These are phyloP conservation scores for Chlorops oryzae DNA, from an alignment of 1,140 invertebrate genomes.

Conservation along the genomic window DNA sequence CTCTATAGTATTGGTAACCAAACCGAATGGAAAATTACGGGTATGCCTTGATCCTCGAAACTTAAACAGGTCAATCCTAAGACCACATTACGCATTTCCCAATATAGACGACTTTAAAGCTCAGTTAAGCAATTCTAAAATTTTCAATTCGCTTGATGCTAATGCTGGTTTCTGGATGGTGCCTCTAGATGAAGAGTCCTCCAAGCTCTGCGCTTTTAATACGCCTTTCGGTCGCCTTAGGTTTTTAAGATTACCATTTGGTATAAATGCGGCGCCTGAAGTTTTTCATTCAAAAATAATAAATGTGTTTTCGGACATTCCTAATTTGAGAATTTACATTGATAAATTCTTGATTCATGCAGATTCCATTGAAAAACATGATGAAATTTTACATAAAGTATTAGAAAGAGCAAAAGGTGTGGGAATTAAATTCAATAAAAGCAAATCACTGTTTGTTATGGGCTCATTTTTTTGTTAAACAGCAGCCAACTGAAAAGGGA, in stretches of 20 bases:
- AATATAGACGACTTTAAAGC: slow-evolving; percentile 42
- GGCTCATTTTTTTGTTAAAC: too few relatives aligned
- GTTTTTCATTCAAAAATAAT: slow-evolving; percentile 36
- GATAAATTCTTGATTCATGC: slow-evolving; percentile 40
- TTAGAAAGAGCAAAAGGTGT: slow-evolving; percentile 20
- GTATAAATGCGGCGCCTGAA: slow-evolving; percentile 41
- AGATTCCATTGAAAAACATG: slow-evolving; percentile 23
- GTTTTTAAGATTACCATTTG: slow-evolving; percentile 45
- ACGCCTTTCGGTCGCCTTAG: slow-evolving; percentile 47
- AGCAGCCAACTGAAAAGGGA: too few relatives aligned
- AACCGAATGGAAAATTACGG: slow-evolving; percentile 37
- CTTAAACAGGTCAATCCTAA: slow-evolving; percentile 46
- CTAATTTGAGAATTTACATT: slow-evolving; percentile 36
- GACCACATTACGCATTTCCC: slow-evolving; percentile 46
- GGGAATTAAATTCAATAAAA: slow-evolving; percentile 11
- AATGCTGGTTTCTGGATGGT: slow-evolving; percentile 48
- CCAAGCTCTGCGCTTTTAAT: slow-evolving; percentile 47
- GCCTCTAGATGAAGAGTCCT: slow-evolving; percentile 36
- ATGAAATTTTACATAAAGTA: slow-evolving; percentile 28
- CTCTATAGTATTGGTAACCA: slow-evolving; percentile 42
- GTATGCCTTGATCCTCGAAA: slow-evolving; percentile 49
- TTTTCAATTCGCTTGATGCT: slow-evolving; percentile 48
- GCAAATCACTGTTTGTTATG: too few relatives aligned
- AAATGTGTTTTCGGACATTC: slow-evolving; percentile 31
- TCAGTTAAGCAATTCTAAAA: slow-evolving; percentile 33